A percentile compares a stretch with the other conserved stretches of the same genome.
phyloP scores from a whole-genome alignment of 2,113 vertebrate species.

The Chlorodrepanis virens region DNA sequence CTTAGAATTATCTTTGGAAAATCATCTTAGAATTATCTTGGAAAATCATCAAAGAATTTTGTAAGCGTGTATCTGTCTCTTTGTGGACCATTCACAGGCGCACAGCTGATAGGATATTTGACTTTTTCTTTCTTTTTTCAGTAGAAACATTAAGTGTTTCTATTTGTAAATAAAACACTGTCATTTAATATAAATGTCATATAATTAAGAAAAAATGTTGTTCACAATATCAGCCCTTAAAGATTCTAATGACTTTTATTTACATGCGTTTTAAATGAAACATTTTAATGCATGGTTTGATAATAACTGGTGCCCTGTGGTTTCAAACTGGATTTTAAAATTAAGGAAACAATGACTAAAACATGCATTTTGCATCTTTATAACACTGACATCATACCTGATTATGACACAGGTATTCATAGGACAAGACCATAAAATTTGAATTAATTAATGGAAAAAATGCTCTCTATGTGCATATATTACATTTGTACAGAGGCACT shows the following conservation, averaged over 20 bases:
- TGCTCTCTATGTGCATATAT: background rate
- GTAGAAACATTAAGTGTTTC: background rate
- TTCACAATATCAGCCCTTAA: background rate
- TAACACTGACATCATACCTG: background rate
- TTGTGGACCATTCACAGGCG: background rate
- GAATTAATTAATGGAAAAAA: background rate
- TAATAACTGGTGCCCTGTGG: background rate
- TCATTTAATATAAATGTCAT: background rate
- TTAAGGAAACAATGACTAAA: background rate
- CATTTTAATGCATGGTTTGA: background rate
- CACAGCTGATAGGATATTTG: background rate
- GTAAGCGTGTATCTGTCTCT: background rate
- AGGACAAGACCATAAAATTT: background rate
- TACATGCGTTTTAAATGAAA: background rate
- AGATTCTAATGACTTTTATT: background rate
- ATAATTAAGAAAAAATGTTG: background rate
- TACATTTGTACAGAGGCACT: background rate
- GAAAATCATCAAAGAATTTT: background rate
- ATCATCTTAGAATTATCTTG: background rate
- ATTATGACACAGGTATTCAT: background rate
- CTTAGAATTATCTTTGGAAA: background rate
- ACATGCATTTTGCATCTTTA: background rate
- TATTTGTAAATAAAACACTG: background rate
- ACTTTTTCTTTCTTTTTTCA: background rate
- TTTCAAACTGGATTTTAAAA: conserved; percentile 34